Evolutionary conservation across 2,888 invertebrate species (phyloP), one percentile per base, ranked within the genome.

Genomic region (Drosophila yooni): DNA sequence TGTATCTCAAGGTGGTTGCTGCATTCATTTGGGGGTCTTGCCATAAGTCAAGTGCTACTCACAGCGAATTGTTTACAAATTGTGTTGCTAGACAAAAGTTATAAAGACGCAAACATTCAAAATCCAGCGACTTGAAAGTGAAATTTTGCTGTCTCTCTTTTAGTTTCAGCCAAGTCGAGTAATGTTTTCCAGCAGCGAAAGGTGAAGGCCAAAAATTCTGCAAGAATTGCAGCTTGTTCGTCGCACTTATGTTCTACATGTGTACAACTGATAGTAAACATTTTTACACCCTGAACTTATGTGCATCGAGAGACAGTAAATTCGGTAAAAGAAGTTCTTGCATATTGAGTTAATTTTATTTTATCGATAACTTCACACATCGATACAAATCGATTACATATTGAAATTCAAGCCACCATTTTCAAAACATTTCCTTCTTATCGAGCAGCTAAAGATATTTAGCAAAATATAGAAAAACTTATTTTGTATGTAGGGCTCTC

Each of bases 21-120:
- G 76, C 61, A 79, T 70, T 70, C 77, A 66, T 66, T 61, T 54
- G 59, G 52, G 31, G 66, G 63, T 57, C 81, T 88, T 69, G 81
- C 60, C 70, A 71, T 69, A 83, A 81, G 82, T 82, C 88, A 88
- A 85, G 86, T 85, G 82, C 80, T 69, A 59, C 72, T 62, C 53
- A 56, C 43, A 70, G 70, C 65, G 76, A 79, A 60, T 34, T 34
- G 69, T 29, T 67, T 54, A 62, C 66, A 36, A 54, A 69, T 65
- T 69, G 63, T 58, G 56, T 61, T 10, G 79, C 66, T 66, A 84
- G 80, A 79, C 73, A 64, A 77, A 66, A 77, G 57, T 52, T 52
- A 57, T 77, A 54, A 69, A 69, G 25, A 70, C 60, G 61, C 51
- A 33, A 51, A 58, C 66, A 63, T 50, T 60, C 58, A 53, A 31